Conservation (phyloP, 2,888 invertebrate genomes). For the Schizotus pectinicornis region DNA sequence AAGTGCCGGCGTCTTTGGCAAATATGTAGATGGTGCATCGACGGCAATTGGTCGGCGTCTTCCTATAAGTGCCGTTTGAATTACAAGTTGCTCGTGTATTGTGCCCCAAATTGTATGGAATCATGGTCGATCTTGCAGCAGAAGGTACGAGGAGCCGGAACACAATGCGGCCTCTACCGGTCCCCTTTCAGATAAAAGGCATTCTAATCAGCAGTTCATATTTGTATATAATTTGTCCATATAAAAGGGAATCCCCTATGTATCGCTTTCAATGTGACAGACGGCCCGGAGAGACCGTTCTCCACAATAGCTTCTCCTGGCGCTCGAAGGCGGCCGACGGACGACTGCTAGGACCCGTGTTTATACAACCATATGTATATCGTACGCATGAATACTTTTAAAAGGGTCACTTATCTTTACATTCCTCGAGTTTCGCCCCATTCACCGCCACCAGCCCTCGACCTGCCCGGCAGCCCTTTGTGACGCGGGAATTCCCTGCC, state of each 20-base stretch:
- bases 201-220: constrained; percentile 59
- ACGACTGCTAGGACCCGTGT: constrained; percentile 38
- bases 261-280: constrained; percentile 58
- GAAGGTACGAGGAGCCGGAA: constrained; percentile 8
- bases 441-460: constrained; percentile 3
- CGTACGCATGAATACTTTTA: constrained; percentile 58
- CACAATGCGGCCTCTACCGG: constrained; percentile 32
- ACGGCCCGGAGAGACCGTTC: constrained; percentile 46
- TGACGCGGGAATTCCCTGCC: no score
- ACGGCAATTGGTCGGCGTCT: no score
- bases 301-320: constrained; percentile 38
- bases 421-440: constrained; percentile 47
- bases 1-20: no score
- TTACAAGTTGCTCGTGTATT: no score
- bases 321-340: constrained; percentile 30
- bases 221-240: constrained; percentile 61
- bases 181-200: constrained; percentile 39
- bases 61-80: no score
- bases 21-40: no score
- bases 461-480: no score
- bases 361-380: constrained; percentile 56
- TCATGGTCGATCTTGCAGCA: no score
- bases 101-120: no score
- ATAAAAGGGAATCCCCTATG: constrained; percentile 57
- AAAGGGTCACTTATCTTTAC: constrained; percentile 55